These are phyloP conservation scores for Drosophila birchii DNA, from an alignment of 2,888 invertebrate genomes.

Conservation along the genomic window DNA sequence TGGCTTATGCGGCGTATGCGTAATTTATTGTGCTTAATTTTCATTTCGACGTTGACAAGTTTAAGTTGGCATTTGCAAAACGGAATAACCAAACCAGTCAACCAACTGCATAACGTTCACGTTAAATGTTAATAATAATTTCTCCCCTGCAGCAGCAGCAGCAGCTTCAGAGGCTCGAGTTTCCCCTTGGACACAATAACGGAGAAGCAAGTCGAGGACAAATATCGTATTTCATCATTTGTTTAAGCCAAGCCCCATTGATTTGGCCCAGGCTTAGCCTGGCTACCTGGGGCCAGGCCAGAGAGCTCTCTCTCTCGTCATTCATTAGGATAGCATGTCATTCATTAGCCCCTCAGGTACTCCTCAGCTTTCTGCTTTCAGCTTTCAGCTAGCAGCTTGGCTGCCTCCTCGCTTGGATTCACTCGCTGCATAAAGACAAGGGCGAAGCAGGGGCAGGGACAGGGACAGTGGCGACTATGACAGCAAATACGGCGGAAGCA, in stretches of 20 bases:
- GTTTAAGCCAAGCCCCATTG: slow-evolving; percentile 41
- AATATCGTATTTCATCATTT: slow-evolving; percentile 64
- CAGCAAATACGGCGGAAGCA: slow-evolving; percentile 48
- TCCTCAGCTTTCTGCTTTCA: slow-evolving; percentile 1
- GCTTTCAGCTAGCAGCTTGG: neutral
- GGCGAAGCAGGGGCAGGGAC: neutral
- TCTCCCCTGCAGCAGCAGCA: neutral
- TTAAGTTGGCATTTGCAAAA: slow-evolving; percentile 52
- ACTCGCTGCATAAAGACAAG: slow-evolving; percentile 34
- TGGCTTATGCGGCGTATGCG: slow-evolving; percentile 75
- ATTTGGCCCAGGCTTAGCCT: slow-evolving; percentile 29
- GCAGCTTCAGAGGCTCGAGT: neutral
- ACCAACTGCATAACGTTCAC: slow-evolving; percentile 9
- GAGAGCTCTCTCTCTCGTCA: slow-evolving; percentile 49
- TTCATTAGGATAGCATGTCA: slow-evolving; percentile 70
- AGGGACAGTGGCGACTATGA: slow-evolving; percentile 29
- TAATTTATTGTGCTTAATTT: slow-evolving; percentile 68
- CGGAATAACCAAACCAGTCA: slow-evolving; percentile 16
- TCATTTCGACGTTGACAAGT: slow-evolving; percentile 61
- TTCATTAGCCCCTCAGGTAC: slow-evolving; percentile 55
- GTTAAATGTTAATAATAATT: slow-evolving; percentile 7
- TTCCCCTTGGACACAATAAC: slow-evolving; percentile 1
- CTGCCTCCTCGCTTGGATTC: neutral
- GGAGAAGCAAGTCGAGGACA: slow-evolving; percentile 28
- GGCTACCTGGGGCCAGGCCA: neutral